A percentile compares a stretch with the other conserved stretches of the same genome.
Evolutionary conservation across 2,797 vertebrate genomes (phyloP).

Genomic region (Artibeus jamaicensis): DNA sequence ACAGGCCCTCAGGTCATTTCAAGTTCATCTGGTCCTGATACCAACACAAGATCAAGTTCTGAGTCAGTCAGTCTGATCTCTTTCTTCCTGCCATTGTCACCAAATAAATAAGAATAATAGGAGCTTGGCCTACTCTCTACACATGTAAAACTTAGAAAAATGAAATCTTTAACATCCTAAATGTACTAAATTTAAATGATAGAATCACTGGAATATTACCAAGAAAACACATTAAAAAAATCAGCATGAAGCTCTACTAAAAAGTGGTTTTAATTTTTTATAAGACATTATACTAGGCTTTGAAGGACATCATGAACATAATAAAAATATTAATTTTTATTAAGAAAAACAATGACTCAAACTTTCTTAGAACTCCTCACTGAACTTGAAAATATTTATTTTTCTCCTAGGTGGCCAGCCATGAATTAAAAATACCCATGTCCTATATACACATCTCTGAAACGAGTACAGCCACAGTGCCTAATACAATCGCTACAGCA

Average conservation of each 20-base stretch:
- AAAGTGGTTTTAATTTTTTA: neutral
- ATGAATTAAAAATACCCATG: conserved; percentile 88
- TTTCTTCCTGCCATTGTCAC: neutral
- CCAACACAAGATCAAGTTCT: neutral
- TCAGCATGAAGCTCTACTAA: neutral
- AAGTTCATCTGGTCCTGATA: neutral
- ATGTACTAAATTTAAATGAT: neutral
- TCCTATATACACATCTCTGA: conserved; percentile 90
- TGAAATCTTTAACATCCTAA: neutral
- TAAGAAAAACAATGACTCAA: neutral
- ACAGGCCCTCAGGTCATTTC: neutral
- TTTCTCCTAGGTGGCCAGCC: conserved; percentile 89
- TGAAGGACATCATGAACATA: neutral
- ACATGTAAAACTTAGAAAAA: neutral
- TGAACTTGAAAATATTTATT: conserved; percentile 12
- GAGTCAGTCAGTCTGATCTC: neutral
- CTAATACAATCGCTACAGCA: conserved; percentile 87
- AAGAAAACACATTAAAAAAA: neutral
- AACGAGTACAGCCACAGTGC: conserved; percentile 88
- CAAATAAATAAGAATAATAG: neutral
- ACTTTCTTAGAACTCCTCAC: neutral
- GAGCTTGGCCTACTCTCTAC: neutral
- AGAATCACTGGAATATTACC: neutral
- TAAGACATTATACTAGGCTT: neutral
- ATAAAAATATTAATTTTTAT: neutral